Conservation (phyloP, 2,113 vertebrate genomes). For the Gasterosteus aculeatus region DNA sequence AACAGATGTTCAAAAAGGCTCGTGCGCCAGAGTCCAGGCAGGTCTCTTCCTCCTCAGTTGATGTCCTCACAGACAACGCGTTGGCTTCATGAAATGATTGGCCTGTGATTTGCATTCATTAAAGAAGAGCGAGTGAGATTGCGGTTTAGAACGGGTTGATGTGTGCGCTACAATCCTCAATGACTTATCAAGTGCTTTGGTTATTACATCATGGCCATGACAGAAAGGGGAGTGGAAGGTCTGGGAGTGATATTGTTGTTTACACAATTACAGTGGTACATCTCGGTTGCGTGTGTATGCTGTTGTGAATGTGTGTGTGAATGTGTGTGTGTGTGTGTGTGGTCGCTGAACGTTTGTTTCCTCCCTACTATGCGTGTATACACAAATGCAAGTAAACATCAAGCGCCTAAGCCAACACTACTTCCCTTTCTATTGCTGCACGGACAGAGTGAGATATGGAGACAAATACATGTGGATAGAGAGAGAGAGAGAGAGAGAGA, state of each 20-base stretch:
- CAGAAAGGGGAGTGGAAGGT: constrained; percentile 55
- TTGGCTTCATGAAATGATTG: constrained; percentile 35
- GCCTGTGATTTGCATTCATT: constrained; percentile 44
- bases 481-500: constrained; percentile 5
- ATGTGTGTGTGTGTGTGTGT: constrained; percentile 68
- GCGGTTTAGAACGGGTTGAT: constrained; percentile 40
- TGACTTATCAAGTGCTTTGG: constrained; percentile 82
- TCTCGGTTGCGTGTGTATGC: constrained; percentile 56
- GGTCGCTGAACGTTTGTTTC: constrained; percentile 67
- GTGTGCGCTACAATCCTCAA: constrained; percentile 45
- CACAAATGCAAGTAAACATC: constrained; percentile 64
- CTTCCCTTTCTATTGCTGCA: constrained; percentile 55
- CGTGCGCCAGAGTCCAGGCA: constrained; percentile 45
- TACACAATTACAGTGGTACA: constrained; percentile 62
- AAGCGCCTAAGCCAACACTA: constrained; percentile 75
- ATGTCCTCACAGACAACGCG: constrained; percentile 10
- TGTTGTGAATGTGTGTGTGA: constrained; percentile 54
- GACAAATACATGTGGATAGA: constrained; percentile 5
- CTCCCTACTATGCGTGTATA: constrained; percentile 62
- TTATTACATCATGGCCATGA: constrained; percentile 76
- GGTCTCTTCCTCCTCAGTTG: constrained; percentile 22
- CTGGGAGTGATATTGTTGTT: constrained; percentile 61
- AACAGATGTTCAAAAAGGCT: constrained; percentile 73
- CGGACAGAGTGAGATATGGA: constrained; percentile 41
- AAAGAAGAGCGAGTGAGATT: constrained; percentile 29